These are phyloP conservation scores for Potorous gilbertii DNA, from an alignment of 2,797 vertebrate genomes.

Conservation along the genomic window DNA sequence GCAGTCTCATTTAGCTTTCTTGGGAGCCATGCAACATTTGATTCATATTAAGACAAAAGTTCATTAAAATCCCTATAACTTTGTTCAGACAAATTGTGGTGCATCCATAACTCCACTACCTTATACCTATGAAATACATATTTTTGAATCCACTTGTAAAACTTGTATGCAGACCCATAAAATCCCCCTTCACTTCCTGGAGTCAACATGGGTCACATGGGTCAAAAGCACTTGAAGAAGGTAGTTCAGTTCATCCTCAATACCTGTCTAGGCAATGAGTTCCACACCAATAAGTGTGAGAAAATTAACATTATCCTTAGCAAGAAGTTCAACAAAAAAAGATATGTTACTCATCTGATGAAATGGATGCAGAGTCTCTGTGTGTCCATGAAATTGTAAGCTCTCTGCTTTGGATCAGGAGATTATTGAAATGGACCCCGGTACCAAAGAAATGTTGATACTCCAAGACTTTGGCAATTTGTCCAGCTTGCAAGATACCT, in stretches of 20 bases:
- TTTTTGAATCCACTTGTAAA: too few species aligned
- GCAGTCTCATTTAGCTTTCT: background rate
- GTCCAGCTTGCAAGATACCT: background rate
- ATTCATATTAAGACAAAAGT: background rate
- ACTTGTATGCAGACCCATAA: too few species aligned
- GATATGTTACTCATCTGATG: background rate
- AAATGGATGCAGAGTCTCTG: background rate
- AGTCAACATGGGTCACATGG: background rate
- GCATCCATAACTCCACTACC: background rate
- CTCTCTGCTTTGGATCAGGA: too few species aligned
- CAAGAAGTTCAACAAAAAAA: background rate
- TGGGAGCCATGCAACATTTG: background rate
- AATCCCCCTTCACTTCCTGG: background rate
- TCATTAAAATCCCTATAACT: background rate
- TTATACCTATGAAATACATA: too few species aligned
- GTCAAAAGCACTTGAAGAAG: background rate
- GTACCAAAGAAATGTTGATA: background rate
- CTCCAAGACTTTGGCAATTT: background rate
- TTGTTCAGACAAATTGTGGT: background rate
- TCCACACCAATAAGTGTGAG: too few species aligned
- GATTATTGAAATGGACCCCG: too few species aligned
- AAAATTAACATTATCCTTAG: background rate
- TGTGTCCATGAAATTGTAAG: background rate
- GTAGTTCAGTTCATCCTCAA: accelerated
- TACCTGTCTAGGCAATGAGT: background rate